Base-by-base conservation (phyloP, 1,140 invertebrate genomes). In the Planococcus citri region DNA sequence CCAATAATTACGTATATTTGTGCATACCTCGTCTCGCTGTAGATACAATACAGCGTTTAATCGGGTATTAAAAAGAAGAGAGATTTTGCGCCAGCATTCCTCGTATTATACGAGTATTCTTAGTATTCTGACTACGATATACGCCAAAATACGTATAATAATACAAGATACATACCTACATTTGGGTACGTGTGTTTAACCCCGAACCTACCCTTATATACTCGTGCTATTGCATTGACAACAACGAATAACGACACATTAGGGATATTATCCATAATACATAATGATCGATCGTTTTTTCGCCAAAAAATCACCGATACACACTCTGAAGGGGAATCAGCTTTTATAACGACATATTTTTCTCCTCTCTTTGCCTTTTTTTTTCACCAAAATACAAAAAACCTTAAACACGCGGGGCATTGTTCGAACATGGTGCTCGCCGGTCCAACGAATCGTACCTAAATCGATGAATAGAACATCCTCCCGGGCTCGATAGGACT, bases 261-360 rank as follows among this genome's bases (percentile, higher is more conserved):
- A 51, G 41, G 41, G 41, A 51, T 51, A 51, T 51, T 51, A 51
- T 51, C n/a, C 6, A 51, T 51, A 51, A 51, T 51, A 51, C 41
- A 33, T 20, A 51, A 51, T 51, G 41, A 51, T 51, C 41, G 41
- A 51, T 51, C 6, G 33, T 37, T 37, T 37, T 37, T 37, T 8
- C 6, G 12, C n/a, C 17, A 51, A 51, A 51, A 51, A 17, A 20
- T 17, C 41, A 51, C 10, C n/a, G 17, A 51, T 3, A n/a, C 17
- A 33, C 29, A 12, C 12, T 33, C 12, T 12, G 4, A 33, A 51
- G 41, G 41, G 41, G n/a, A 9, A 51, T n/a, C n/a, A n/a, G n/a
- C n/a, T n/a, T n/a, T n/a, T n/a, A n/a, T n/a, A n/a, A n/a, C n/a
- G n/a, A n/a, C n/a, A n/a, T n/a, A n/a, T n/a, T n/a, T n/a, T n/a